Evolutionary conservation across 2,797 vertebrate genomes (phyloP).

Genomic region (Denticeps clupeoides): DNA sequence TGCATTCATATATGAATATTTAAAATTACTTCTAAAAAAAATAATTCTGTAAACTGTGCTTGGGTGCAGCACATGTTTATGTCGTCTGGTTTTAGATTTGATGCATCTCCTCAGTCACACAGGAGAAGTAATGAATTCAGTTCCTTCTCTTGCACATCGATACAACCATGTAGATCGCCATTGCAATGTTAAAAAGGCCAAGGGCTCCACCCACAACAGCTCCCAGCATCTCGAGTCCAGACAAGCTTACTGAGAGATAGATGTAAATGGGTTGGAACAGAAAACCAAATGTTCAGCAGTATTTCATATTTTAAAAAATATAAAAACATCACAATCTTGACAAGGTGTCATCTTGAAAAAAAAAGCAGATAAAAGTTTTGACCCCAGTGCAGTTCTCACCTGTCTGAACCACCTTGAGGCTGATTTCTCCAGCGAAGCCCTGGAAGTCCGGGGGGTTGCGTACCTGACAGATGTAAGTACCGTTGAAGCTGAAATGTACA

Average conservation of each 20-base stretch:
- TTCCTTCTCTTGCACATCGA: slow-evolving; percentile 46
- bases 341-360: too few species aligned
- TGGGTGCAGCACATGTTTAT: too few species aligned
- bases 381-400: slow-evolving; percentile 43
- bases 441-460: slow-evolving; percentile 75
- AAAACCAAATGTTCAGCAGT: too few species aligned
- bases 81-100: too few species aligned
- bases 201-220: slow-evolving; percentile 66
- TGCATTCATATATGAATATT: background rate
- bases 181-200: slow-evolving; percentile 60
- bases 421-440: slow-evolving; percentile 61
- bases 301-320: too few species aligned
- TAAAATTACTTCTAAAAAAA: background rate
- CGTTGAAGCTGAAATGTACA: slow-evolving; percentile 73
- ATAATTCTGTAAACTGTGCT: background rate
- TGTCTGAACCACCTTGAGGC: slow-evolving; percentile 62
- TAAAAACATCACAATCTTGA: too few species aligned
- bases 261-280: slow-evolving; percentile 17
- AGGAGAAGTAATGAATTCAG: too few species aligned
- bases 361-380: too few species aligned
- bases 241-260: slow-evolving; percentile 36
- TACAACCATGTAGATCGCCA: slow-evolving; percentile 48
- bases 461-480: slow-evolving; percentile 82
- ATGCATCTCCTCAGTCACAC: background rate
- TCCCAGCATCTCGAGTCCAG: slow-evolving; percentile 72